Base-by-base conservation (phyloP, 2,888 invertebrate species). In the Ochlodes sylvanus region DNA sequence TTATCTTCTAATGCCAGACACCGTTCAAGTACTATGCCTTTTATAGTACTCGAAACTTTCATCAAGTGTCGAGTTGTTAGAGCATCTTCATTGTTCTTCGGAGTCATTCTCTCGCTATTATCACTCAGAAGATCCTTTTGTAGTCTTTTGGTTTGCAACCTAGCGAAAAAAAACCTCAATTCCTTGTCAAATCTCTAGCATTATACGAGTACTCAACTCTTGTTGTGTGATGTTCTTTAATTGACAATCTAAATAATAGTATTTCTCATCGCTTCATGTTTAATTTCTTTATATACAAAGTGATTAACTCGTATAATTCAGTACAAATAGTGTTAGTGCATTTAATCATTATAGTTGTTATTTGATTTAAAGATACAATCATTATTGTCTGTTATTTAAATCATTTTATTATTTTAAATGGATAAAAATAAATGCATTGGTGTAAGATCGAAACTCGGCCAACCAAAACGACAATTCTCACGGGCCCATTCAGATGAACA, bases 71-170 rank as follows among this genome's bases (percentile, higher is more conserved):
- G 76, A 84, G 83, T 82, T 80, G 83, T 82, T 79, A 75, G 73
- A 75, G 77, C 72, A 74, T 79, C 78, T 80, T 82, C 83, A 84
- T 87, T 86, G 85, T 88, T 79, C 76, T 77, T 76, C 80, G 82
- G 77, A 79, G 80, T 78, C 73, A 75, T 79, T 79, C 78, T 79
- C 77, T 77, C 81, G 80, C 81, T 84, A 84, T 88, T 87, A 88
- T 83, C 79, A 82, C 80, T 79, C 80, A 81, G 81, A 72, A 81
- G 77, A 77, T 79, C 75, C 82, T 83, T 85, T 88, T 89, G 88
- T 88, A 75, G 76, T 76, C 73, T 76, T 75, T 75, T 75, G 76
- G 77, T 74, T 73, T 78, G 77, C 76, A 72, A 73, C 66, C 68
- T 68, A 72, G 70, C 75, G 75, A 84, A 81, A 50, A 81, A 50